A percentile compares a stretch with the other conserved stretches of the same genome.
Evolutionary conservation across 2,888 invertebrate species (phyloP).

Genomic region (Theodoxus fluviatilis): DNA sequence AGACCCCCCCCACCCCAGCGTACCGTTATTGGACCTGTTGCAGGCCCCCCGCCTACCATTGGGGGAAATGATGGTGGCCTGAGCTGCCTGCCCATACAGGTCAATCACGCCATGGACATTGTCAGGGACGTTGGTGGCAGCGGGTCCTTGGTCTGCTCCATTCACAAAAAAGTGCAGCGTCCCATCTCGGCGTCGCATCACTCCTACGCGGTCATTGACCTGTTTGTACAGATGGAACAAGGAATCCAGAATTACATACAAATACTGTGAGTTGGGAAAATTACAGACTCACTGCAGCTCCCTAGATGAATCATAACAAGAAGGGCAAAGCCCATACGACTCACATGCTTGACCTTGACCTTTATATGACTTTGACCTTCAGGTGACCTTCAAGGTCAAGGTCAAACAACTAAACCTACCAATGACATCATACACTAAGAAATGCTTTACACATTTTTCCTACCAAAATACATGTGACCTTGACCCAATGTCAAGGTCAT

Average conservation of each 20-base stretch:
- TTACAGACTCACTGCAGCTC: neutral
- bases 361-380: neutral
- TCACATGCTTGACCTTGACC: neutral
- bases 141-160: slow-evolving; percentile 84
- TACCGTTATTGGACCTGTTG: no score
- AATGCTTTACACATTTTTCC: no score
- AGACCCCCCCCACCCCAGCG: no score
- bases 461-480: no score
- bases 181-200: slow-evolving; percentile 84
- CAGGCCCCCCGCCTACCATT: no score
- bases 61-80: slow-evolving; percentile 63
- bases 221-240: no score
- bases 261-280: neutral
- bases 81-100: slow-evolving; percentile 74
- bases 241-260: no score
- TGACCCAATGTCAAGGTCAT: no score
- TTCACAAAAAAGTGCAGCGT: slow-evolving; percentile 92
- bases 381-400: neutral
- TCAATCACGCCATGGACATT: slow-evolving; percentile 93
- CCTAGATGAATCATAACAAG: neutral
- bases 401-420: no score
- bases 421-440: no score
- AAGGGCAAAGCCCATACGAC: neutral
- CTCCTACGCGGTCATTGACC: slow-evolving; percentile 90
- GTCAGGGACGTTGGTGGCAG: slow-evolving; percentile 81